Evolutionary conservation across 2,888 invertebrate species (phyloP).

Genomic region (Noctua fimbriata): DNA sequence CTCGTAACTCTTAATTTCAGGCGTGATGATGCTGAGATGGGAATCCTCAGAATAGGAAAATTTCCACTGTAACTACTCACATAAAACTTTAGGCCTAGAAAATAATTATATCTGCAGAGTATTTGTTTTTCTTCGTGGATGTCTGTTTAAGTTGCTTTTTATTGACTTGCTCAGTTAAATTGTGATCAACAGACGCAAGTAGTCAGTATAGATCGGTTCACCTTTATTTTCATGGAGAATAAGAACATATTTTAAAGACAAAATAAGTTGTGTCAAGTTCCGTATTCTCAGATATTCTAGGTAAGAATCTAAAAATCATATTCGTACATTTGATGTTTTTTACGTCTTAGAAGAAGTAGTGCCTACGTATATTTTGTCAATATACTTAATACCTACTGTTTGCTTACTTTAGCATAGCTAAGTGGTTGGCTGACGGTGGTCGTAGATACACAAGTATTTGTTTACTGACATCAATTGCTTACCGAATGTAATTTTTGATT

Average conservation of each 20-base stretch:
- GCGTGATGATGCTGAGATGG: background rate
- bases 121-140: background rate
- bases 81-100: background rate
- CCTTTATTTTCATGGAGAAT: background rate
- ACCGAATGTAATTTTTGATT: conserved; percentile 31
- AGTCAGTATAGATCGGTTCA: background rate
- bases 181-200: background rate
- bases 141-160: background rate
- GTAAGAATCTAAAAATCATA: background rate
- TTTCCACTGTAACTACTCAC: background rate
- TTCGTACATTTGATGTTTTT: conserved; percentile 19
- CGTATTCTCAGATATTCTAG: conserved; percentile 3
- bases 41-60: background rate
- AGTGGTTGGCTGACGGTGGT: conserved; percentile 49
- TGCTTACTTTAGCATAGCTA: conserved; percentile 50
- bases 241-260: background rate
- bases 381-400: conserved; percentile 53
- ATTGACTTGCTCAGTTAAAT: background rate
- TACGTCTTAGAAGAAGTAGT: conserved; percentile 46
- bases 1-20: background rate
- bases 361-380: conserved; percentile 56
- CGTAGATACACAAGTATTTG: conserved; percentile 43
- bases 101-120: background rate
- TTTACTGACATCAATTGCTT: conserved; percentile 31
- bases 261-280: conserved; percentile 11